Base-by-base conservation (phyloP, 1,140 invertebrate species). In the Eurosta solidaginis region DNA sequence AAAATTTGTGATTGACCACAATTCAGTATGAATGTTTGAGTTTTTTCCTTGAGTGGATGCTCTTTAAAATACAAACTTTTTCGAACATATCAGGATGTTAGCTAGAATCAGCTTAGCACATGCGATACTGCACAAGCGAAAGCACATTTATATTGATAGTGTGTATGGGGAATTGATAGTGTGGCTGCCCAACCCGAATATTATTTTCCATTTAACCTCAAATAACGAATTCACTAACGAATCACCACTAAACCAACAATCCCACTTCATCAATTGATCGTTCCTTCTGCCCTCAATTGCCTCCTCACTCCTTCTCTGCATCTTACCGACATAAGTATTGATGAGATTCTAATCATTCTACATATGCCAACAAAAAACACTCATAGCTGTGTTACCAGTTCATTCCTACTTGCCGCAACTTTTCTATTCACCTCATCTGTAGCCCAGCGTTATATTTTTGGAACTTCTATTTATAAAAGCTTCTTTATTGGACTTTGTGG, bases 291-390 rank as follows among this genome's bases (percentile, higher is more conserved):
- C n/a, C 33, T 36, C 36, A 9, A 68, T 68, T 40, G 59, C 9
- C 17, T 40, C 59, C 40, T 20, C 59, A 68, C 59, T 42, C 40
- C 33, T 40, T 40, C 33, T 68, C 6, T n/a, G n/a, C n/a, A n/a
- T n/a, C n/a, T 40, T 68, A 33, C 33, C 6, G 59, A 42, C 59
- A 68, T 68, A n/a, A n/a, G n/a, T n/a, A 33, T 68, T 68, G 59
- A 68, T 68, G 59, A 40, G 25, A 59, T 59, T 59, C 54, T 36
- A 59, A 59, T 59, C 54, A n/a, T 59, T 29, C 27, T 14, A 17
- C 17, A 40, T 40, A 68, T 40, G 29, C 40, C 59, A 68, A 68
- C 59, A 68, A n/a, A n/a, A n/a, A n/a, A 40, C 17, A 68, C 9
- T 68, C 40, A 29, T 33, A 68, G 59, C 33, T 68, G 36, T 40